These are phyloP conservation scores for Armadillidium nasatum DNA, from an alignment of 1,140 invertebrate genomes.

Conservation along the genomic window DNA sequence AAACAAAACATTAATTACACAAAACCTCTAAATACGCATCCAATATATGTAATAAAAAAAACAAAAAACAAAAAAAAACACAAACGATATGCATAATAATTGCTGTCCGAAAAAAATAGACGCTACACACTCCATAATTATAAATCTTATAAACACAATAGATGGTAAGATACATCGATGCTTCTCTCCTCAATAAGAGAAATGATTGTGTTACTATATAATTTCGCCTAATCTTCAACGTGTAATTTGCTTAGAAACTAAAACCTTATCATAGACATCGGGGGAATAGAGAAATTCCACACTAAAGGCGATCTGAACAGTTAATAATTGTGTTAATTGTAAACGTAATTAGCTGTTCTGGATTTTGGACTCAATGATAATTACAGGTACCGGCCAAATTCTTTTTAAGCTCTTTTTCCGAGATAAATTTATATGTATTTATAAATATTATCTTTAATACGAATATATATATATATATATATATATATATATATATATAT, in stretches of 20 bases:
- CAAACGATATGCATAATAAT: too few species aligned
- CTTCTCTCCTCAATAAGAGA: too few species aligned
- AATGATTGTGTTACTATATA: neutral
- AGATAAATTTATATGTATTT: neutral
- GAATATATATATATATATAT: neutral
- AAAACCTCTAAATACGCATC: too few species aligned
- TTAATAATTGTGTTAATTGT: slow-evolving; percentile 9
- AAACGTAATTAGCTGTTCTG: neutral
- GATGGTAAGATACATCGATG: too few species aligned
- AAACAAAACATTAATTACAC: too few species aligned
- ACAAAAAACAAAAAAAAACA: too few species aligned
- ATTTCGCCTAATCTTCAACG: neutral
- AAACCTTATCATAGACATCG: slow-evolving; percentile 4
- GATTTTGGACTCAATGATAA: neutral
- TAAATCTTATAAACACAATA: too few species aligned
- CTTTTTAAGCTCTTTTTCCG: neutral
- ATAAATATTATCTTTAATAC: neutral
- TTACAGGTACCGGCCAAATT: neutral
- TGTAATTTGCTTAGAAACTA: slow-evolving; percentile 1
- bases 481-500: neutral
- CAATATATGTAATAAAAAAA: too few species aligned
- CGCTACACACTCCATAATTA: too few species aligned
- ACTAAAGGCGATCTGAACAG: neutral
- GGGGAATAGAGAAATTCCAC: neutral
- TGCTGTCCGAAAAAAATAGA: too few species aligned